Conservation (phyloP, 2,888 invertebrate species). For the Ophonus ardosiacus region DNA sequence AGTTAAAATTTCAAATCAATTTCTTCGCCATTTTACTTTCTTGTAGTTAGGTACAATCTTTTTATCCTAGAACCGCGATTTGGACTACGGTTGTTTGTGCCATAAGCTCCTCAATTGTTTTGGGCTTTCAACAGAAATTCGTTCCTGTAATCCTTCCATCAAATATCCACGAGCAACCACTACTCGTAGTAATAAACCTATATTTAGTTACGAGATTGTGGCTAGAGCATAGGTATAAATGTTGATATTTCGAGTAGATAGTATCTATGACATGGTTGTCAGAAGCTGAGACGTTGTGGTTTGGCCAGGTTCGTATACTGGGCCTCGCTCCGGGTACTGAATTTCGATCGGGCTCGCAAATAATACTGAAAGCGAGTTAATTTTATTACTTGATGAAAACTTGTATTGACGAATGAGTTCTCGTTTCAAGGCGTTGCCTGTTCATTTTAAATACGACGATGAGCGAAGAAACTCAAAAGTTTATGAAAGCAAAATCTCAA, state of each 20-base stretch:
- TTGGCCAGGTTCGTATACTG: not conserved
- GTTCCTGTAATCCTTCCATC: too few species aligned
- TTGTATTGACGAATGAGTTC: constrained; percentile 61
- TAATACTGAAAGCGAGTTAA: constrained; percentile 54
- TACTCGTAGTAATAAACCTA: too few species aligned
- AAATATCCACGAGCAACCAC: too few species aligned
- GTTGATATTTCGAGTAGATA: not conserved
- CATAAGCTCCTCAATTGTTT: too few species aligned
- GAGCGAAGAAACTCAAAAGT: constrained; percentile 41
- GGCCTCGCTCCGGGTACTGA: constrained; percentile 34
- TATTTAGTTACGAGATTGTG: too few species aligned
- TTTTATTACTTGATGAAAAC: constrained; percentile 60
- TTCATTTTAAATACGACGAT: constrained; percentile 59
- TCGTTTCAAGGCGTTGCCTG: constrained; percentile 41
- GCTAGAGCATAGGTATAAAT: not conserved
- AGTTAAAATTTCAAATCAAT: too few species aligned
- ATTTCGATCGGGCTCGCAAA: constrained; percentile 52
- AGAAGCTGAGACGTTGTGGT: constrained; percentile 4
- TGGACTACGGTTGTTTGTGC: too few species aligned
- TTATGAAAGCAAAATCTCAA: constrained; percentile 57
- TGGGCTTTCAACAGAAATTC: too few species aligned
- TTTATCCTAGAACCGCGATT: too few species aligned
- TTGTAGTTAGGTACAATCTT: too few species aligned
- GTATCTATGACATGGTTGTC: not conserved
- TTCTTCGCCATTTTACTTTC: too few species aligned